Evolutionary conservation across 2,888 invertebrate species (phyloP), one percentile per base, ranked within the genome.

Genomic region (Empis livida): DNA sequence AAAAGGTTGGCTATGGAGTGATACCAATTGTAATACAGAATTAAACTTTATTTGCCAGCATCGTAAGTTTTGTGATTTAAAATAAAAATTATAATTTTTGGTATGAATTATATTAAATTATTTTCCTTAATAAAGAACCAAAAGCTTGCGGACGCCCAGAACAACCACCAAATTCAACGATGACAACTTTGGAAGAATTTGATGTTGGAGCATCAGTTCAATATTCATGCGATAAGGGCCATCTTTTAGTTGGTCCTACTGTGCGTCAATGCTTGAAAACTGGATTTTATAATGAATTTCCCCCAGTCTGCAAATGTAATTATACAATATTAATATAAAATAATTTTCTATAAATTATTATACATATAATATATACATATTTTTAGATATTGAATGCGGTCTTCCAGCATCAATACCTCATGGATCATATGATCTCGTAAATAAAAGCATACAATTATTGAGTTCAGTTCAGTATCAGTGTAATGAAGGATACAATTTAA

Each of bases 1-100:
- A 59, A 90, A 89, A 64, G 92, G 92, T 23, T 93, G 93, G 92
- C 76, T 93, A 1, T 93, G 93, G 93, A 88, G 89, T 2, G 91
- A 91, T 63, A 91, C 91, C 17, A 86, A 90, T 62, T 93, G 93
- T 67, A 79, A 80, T 51, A 78, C 84, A 45, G 78, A 80, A 56
- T 73, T 91, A 54, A 91, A 92, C 71, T 93, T 84, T 70, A 92
- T 93, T 54, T 93, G 93, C 65, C 93, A 93, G 70, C 91, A 93
- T 71, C 87, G 88, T 88, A 74, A 83, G 86, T 82, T n/a, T n/a
- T n/a, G n/a, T n/a, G n/a, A n/a, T n/a, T n/a, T n/a, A n/a, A n/a
- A n/a, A n/a, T n/a, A n/a, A n/a, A n/a, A n/a, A n/a, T n/a, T n/a
- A n/a, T n/a, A n/a, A n/a, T n/a, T n/a, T n/a, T n/a, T n/a, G n/a